Evolutionary conservation across 53 echinoderm and acorn worm species (phyloP).

Genomic region (Echinometra lucunter): DNA sequence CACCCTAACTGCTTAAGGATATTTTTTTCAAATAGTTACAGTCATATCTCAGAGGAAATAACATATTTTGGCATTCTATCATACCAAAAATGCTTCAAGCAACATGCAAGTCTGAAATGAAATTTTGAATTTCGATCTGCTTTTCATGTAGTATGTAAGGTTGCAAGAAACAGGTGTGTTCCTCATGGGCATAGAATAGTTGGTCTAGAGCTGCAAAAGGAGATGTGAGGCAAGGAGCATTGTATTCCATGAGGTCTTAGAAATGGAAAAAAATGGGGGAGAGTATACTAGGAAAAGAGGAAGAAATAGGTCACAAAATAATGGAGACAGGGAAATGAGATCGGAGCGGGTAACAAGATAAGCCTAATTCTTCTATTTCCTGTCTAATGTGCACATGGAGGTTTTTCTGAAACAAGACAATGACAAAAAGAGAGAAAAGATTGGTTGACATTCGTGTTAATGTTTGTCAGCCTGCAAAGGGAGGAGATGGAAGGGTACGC

Average conservation of each 20-base stretch:
- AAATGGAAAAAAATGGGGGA: neutral
- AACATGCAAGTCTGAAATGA: neutral
- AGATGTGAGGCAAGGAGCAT: neutral
- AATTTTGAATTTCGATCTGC: neutral
- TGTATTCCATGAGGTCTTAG: neutral
- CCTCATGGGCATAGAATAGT: too few relatives aligned
- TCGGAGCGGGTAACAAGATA: conserved; percentile 8
- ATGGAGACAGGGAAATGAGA: neutral
- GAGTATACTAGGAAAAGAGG: neutral
- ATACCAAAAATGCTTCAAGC: neutral
- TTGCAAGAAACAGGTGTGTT: neutral
- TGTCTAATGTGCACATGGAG: neutral
- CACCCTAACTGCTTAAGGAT: too few relatives aligned
- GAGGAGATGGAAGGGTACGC: neutral
- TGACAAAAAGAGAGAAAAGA: too few relatives aligned
- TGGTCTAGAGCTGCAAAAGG: too few relatives aligned
- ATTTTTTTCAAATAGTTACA: too few relatives aligned
- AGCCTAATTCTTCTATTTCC: conserved; percentile 38
- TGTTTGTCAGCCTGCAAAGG: neutral
- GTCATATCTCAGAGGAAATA: neutral
- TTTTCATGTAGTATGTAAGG: neutral
- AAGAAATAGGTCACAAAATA: conserved; percentile 45
- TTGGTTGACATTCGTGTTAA: neutral
- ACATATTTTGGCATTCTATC: neutral
- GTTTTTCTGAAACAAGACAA: neutral